Evolutionary conservation across 2,888 invertebrate species (phyloP), one percentile per base, ranked within the genome.

Genomic region (Eristalis arbustorum): DNA sequence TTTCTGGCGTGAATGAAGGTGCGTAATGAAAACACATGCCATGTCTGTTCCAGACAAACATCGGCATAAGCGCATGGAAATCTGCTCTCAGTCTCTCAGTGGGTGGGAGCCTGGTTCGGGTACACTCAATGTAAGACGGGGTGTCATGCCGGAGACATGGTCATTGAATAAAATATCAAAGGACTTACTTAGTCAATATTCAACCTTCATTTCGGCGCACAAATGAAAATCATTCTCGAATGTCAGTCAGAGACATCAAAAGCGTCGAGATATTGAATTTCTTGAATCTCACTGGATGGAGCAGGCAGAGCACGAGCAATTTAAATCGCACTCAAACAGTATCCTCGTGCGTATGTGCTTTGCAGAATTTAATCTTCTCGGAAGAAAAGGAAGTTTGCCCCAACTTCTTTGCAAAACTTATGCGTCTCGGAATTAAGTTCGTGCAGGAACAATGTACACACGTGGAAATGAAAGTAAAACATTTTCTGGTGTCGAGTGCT

Each of bases 1-100:
- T 13, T 22, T 4, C 40, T 25, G 25, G 25, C 25, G 13, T 8
- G 0, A 14, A 34, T 57, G 40, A 13, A 57, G n/a, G 57, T 40
- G 64, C 40, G 40, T 74, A 57, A 68, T 68, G 67, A 62, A 61
- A 75, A 59, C 62, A 62, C 49, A 68, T 67, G 67, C 49, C 34
- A 75, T 75, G 49, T 62, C 49, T 68, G 76, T 62, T 76, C 22
- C 68, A 68, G 13, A 42, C 61, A 61, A 31, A 23, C 42, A 23
- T 67, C 40, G 14, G 11, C 34, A 49, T 31, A 31, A 67, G 18
- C 28, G 40, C 3, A 3, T 59, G 25, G 59, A 14, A 59, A 25
- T 59, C 11, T n/a, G 28, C 22, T 37, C 18, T 18, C 14, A 6
- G 18, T 49, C 6, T 18, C 68, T 31, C 56, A 37, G 68, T 68